Percentiles rank a stretch among this genome's conserved stretches.
phyloP scores from a whole-genome alignment of 2,797 vertebrate genomes.

The Apodemus agrarius region DNA sequence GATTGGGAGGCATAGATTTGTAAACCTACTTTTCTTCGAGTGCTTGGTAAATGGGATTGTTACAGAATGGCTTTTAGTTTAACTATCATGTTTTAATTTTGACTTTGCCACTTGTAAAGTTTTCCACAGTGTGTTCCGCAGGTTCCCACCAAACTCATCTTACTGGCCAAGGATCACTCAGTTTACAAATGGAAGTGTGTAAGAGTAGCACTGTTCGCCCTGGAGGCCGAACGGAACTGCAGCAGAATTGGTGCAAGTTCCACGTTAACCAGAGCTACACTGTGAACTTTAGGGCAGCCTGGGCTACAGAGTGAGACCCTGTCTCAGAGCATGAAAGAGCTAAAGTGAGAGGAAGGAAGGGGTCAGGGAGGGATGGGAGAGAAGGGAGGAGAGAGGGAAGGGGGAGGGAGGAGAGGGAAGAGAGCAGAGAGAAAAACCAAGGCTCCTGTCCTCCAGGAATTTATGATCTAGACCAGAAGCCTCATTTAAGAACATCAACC shows the following conservation, averaged over 20 bases:
- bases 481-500: no score
- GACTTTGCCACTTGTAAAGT: conserved; percentile 18
- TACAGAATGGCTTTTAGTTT: conserved; percentile 34
- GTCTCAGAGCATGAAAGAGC: background rate
- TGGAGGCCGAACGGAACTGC: background rate
- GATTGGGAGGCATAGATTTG: background rate
- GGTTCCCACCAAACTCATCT: conserved; percentile 24
- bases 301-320: background rate
- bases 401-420: no score
- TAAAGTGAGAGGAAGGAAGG: background rate
- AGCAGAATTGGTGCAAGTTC: background rate
- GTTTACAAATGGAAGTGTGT: conserved; percentile 43
- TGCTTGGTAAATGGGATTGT: conserved; percentile 20
- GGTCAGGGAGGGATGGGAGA: no score
- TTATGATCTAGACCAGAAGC: no score
- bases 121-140: conserved; percentile 33
- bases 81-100: conserved; percentile 38
- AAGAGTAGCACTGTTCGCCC: background rate
- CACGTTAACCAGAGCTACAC: background rate
- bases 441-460: no score
- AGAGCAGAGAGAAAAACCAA: no score
- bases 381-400: no score
- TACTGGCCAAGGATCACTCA: conserved; percentile 6
- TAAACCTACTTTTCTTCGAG: background rate
- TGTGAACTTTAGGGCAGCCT: background rate